These are phyloP conservation scores for Eumerus sabulonum DNA, from an alignment of 2,888 invertebrate genomes.

Conservation along the genomic window DNA sequence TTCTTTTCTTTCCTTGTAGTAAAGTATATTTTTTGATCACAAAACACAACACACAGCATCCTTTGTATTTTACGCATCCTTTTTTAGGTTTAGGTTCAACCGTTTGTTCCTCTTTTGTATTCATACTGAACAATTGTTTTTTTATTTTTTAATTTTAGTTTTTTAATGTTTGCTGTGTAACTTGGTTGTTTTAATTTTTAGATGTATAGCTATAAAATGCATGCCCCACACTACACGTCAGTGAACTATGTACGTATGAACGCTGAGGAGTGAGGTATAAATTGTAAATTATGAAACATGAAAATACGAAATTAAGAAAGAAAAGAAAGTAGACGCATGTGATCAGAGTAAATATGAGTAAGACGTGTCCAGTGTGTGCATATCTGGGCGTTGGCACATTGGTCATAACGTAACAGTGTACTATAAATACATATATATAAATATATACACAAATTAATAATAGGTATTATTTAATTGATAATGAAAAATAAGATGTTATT, in stretches of 20 bases:
- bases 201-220: slow-evolving; percentile 26
- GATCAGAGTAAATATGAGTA: slow-evolving; percentile 34
- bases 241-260: slow-evolving; percentile 51
- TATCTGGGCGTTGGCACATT: slow-evolving; percentile 51
- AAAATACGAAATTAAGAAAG: slow-evolving; percentile 18
- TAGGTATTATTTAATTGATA: slow-evolving; percentile 68
- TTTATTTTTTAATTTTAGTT: slow-evolving; percentile 33
- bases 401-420: slow-evolving; percentile 66
- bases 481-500: slow-evolving; percentile 66
- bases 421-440: slow-evolving; percentile 53
- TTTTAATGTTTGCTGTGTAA: slow-evolving; percentile 57
- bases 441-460: slow-evolving; percentile 64
- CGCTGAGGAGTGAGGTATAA: slow-evolving; percentile 32
- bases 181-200: slow-evolving; percentile 62
- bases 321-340: slow-evolving; percentile 44
- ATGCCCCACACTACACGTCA: slow-evolving; percentile 35
- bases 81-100: slow-evolving; percentile 62
- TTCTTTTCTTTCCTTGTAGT: slow-evolving; percentile 13
- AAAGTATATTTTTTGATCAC: slow-evolving; percentile 13
- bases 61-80: slow-evolving; percentile 44
- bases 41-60: slow-evolving; percentile 26
- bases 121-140: slow-evolving; percentile 52
- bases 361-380: slow-evolving; percentile 43
- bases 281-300: slow-evolving; percentile 56
- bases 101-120: slow-evolving; percentile 67